Evolutionary conservation across 2,888 invertebrate genomes (phyloP).

Genomic region (Tanaodytes sp.): DNA sequence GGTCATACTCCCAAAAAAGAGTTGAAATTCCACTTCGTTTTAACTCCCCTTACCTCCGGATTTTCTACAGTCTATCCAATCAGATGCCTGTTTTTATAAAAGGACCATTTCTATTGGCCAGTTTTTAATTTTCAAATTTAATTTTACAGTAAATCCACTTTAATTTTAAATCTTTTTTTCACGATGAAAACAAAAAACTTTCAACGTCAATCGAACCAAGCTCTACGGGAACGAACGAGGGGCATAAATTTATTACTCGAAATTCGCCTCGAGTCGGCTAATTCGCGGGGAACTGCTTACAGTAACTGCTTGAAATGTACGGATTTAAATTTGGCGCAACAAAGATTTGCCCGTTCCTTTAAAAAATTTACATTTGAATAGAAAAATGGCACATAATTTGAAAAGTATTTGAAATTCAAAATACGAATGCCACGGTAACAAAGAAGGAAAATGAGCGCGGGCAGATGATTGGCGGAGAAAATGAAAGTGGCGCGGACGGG

Average conservation of each 20-base stretch:
- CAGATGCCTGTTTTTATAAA: too few species aligned
- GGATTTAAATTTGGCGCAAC: conserved; percentile 21
- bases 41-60: too few species aligned
- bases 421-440: conserved; percentile 26
- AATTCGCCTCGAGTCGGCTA: conserved; percentile 6
- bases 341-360: conserved; percentile 26
- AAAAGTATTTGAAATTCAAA: conserved; percentile 48
- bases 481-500: conserved; percentile 34
- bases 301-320: conserved; percentile 20
- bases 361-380: conserved; percentile 38
- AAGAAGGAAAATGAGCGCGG: conserved; percentile 38
- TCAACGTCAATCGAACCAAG: too few species aligned
- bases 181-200: too few species aligned
- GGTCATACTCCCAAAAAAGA: too few species aligned
- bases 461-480: conserved; percentile 46
- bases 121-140: too few species aligned
- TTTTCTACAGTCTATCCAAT: too few species aligned
- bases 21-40: too few species aligned
- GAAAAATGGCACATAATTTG: conserved; percentile 36
- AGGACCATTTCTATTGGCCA: too few species aligned
- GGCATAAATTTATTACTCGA: not conserved
- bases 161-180: too few species aligned
- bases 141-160: too few species aligned
- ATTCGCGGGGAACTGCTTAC: conserved; percentile 15
- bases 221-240: too few species aligned